Conservation (phyloP, 1,140 invertebrate species). For the Papilio polyxenes region DNA sequence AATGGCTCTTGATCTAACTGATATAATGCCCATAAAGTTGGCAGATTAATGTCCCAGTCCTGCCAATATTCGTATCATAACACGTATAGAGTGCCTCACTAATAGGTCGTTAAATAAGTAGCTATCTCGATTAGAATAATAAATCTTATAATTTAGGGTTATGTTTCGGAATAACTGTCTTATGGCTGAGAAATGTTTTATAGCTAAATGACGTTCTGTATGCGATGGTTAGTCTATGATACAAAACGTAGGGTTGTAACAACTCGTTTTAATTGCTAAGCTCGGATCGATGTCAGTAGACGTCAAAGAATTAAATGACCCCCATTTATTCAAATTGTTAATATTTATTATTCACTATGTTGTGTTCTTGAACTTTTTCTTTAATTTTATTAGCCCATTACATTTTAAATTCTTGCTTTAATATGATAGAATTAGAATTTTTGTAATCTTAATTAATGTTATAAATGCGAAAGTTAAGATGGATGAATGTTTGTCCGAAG, state of each 20-base stretch:
- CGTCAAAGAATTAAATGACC: conserved; percentile 21
- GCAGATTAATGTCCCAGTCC: conserved; percentile 20
- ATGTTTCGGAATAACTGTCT: background rate
- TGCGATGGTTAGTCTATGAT: background rate
- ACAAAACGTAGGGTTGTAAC: conserved; percentile 1
- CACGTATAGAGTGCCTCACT: background rate
- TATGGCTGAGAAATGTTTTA: background rate
- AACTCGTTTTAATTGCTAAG: conserved; percentile 23
- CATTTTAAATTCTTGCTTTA: background rate
- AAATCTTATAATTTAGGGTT: conserved; percentile 31
- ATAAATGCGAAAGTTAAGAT: no score
- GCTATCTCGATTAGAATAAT: conserved; percentile 23
- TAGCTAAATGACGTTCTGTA: background rate
- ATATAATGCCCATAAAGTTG: conserved; percentile 32
- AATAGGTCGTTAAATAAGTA: conserved; percentile 25
- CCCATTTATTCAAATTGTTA: background rate
- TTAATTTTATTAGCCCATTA: background rate
- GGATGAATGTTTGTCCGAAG: no score
- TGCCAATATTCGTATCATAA: conserved; percentile 18
- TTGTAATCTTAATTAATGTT: no score
- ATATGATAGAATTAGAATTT: background rate
- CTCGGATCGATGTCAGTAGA: conserved; percentile 20
- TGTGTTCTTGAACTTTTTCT: background rate
- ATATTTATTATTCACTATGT: background rate
- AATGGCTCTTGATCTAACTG: conserved; percentile 29